These are phyloP conservation scores for Galeopsomyia nigrocyanea DNA, from an alignment of 2,888 invertebrate species.

Conservation along the genomic window DNA sequence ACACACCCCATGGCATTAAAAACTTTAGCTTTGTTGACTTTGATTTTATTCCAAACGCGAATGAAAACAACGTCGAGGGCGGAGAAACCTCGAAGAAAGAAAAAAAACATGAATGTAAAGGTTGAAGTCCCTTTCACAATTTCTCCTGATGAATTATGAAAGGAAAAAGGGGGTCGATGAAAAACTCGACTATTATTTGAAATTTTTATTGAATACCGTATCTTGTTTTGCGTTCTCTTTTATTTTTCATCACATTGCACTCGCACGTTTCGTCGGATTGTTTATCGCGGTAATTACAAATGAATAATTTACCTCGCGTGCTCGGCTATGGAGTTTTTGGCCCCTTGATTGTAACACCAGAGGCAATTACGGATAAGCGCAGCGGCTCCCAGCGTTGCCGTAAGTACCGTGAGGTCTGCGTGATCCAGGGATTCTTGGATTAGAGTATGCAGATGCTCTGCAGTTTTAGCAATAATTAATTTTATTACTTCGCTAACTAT, in stretches of 20 bases:
- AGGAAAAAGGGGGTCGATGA: too few relatives aligned
- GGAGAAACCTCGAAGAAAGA: constrained; percentile 4
- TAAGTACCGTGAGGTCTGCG: constrained; percentile 84
- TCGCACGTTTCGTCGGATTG: not conserved
- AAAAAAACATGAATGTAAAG: constrained; percentile 17
- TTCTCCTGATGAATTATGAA: too few relatives aligned
- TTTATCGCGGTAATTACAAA: not conserved
- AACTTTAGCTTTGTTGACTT: constrained; percentile 16
- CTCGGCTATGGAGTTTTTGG: constrained; percentile 64
- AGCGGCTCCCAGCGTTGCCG: constrained; percentile 85
- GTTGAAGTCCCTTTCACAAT: not conserved
- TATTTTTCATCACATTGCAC: too few relatives aligned
- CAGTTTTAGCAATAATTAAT: not conserved
- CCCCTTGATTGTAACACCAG: constrained; percentile 80
- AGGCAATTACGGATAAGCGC: constrained; percentile 83
- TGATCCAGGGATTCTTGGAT: constrained; percentile 89
- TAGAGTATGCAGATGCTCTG: constrained; percentile 82
- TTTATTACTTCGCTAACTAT: not conserved
- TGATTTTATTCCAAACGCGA: constrained; percentile 17
- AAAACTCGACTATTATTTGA: too few relatives aligned
- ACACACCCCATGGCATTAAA: constrained; percentile 9
- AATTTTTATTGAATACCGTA: too few relatives aligned
- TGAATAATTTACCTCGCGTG: constrained; percentile 54
- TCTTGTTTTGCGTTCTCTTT: not conserved
- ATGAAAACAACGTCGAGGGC: not conserved